A percentile compares a stretch with the other conserved stretches of the same genome.
These are phyloP conservation scores for Amazona guildingii DNA, from an alignment of 2,113 vertebrate genomes.

Conservation along the genomic window DNA sequence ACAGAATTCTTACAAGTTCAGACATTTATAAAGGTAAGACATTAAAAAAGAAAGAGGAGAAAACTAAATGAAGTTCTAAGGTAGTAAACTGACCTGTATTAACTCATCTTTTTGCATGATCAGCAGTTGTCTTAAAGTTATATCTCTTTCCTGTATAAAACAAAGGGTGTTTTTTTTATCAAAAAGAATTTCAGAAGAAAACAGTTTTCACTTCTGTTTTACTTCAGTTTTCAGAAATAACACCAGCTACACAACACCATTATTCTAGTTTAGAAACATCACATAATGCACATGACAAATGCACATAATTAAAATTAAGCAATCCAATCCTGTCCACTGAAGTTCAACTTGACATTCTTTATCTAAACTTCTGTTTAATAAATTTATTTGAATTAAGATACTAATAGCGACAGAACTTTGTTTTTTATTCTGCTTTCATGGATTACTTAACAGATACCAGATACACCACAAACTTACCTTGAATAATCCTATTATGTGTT, in stretches of 20 bases:
- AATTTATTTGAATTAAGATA: neutral
- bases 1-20: neutral
- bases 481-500: conserved; percentile 75
- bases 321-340: neutral
- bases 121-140: conserved; percentile 85
- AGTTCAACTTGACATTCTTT: neutral
- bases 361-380: neutral
- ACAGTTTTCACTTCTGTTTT: neutral
- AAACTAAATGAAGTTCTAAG: neutral
- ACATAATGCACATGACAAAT: neutral
- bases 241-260: neutral
- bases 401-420: neutral
- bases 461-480: conserved; percentile 69
- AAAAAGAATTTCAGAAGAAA: neutral
- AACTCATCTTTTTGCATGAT: conserved; percentile 87
- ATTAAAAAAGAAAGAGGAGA: neutral
- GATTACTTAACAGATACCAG: neutral
- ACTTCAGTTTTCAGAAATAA: neutral
- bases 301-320: neutral
- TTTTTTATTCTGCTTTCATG: neutral
- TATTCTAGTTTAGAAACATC: neutral
- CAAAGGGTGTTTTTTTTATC: neutral
- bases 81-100: conserved; percentile 77
- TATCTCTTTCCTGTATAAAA: conserved; percentile 82
- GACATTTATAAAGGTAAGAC: neutral